A percentile compares a stretch with the other conserved stretches of the same genome.
These are phyloP conservation scores for Platysteira castanea DNA, from an alignment of 2,113 vertebrate genomes.

Conservation along the genomic window DNA sequence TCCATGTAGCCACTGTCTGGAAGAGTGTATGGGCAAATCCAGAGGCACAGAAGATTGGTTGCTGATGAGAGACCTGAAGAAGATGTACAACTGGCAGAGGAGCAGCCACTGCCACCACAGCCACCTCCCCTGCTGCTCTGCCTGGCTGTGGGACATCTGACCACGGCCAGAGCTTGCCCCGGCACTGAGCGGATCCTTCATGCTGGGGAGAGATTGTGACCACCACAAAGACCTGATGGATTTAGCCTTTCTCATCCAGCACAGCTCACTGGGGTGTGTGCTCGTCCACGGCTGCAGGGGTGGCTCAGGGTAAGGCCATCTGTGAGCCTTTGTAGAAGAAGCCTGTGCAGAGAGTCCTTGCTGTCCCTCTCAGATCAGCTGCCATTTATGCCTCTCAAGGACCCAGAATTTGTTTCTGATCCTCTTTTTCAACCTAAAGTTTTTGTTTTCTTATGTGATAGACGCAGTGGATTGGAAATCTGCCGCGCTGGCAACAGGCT, in stretches of 20 bases:
- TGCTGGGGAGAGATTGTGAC: background rate
- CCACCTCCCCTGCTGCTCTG: background rate
- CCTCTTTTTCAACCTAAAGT: background rate
- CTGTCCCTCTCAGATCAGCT: background rate
- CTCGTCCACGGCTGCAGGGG: background rate
- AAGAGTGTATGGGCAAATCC: accelerated
- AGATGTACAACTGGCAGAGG: background rate
- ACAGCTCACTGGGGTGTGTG: background rate
- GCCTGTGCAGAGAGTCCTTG: background rate
- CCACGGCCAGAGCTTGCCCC: background rate
- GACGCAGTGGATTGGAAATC: background rate
- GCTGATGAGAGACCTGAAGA: background rate
- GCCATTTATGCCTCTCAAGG: background rate
- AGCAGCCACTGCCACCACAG: background rate
- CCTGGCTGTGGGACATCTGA: background rate
- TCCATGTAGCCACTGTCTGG: background rate
- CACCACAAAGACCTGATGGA: background rate
- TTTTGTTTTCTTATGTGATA: background rate
- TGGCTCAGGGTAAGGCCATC: background rate
- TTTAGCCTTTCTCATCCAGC: background rate
- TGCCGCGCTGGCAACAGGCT: background rate
- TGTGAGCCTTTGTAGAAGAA: background rate
- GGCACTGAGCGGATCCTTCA: accelerated
- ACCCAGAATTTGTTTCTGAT: background rate
- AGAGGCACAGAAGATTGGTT: background rate